Conservation (phyloP, 2,113 vertebrate species). For the Trichechus manatus region DNA sequence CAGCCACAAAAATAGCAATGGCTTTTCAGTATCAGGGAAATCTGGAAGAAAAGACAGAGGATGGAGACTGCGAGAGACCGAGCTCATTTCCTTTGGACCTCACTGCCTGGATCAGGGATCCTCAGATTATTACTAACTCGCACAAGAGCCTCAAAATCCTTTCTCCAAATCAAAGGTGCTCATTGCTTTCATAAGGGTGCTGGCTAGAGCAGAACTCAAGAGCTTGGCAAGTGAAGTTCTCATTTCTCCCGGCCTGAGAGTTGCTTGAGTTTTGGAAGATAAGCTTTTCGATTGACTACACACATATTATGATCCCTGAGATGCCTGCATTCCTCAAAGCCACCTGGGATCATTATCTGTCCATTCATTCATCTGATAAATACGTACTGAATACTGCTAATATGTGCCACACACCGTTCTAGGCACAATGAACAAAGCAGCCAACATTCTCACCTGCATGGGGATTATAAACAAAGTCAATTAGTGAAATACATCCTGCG, state of each 20-base stretch:
- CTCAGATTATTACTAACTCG: slow-evolving; percentile 74
- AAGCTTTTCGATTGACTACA: background rate
- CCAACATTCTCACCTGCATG: background rate
- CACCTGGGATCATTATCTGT: background rate
- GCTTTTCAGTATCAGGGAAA: slow-evolving; percentile 84
- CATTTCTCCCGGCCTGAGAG: background rate
- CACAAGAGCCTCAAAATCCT: slow-evolving; percentile 69
- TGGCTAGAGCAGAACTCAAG: background rate
- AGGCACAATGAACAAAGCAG: background rate
- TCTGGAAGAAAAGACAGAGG: slow-evolving; percentile 72
- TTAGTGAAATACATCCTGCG: background rate
- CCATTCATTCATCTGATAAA: background rate
- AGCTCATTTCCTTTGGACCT: slow-evolving; percentile 86
- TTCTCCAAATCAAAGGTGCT: slow-evolving; percentile 78
- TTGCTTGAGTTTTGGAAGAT: background rate
- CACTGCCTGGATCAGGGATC: slow-evolving; percentile 67
- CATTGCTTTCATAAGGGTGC: slow-evolving; percentile 80
- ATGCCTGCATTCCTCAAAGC: background rate
- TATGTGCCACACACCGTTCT: background rate
- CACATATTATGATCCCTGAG: background rate
- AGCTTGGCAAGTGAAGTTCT: background rate
- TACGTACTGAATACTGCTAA: background rate
- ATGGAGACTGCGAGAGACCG: slow-evolving; percentile 85
- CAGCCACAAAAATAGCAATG: slow-evolving; percentile 84
- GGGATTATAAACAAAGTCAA: slow-evolving; percentile 52